phyloP scores from a whole-genome alignment of 2,113 vertebrate genomes.

The Hemichromis elongatus region DNA sequence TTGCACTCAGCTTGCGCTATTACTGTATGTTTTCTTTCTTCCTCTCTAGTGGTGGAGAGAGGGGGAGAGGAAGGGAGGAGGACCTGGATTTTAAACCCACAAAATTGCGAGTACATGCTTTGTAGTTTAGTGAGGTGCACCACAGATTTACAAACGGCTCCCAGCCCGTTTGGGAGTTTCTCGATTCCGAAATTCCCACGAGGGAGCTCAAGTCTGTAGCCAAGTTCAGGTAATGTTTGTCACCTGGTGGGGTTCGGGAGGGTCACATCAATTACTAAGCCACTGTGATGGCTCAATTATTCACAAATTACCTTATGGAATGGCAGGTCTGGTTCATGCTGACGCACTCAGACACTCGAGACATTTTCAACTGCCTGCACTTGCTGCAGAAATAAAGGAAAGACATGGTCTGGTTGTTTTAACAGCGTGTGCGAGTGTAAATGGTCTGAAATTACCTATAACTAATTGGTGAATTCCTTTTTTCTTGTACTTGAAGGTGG shows the following conservation, averaged over 20 bases:
- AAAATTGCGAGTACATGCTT: constrained; percentile 2
- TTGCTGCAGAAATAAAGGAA: not conserved
- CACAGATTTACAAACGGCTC: not conserved
- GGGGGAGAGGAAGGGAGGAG: constrained; percentile 24
- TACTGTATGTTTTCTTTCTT: not conserved
- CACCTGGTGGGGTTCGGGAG: not conserved
- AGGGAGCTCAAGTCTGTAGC: not conserved
- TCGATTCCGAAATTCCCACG: not conserved
- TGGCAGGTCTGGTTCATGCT: not conserved
- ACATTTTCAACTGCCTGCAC: not conserved
- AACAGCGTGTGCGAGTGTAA: rapidly evolving
- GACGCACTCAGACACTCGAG: not conserved
- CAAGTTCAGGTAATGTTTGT: not conserved
- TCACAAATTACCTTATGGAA: not conserved
- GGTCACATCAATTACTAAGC: not conserved
- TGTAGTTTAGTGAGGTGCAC: constrained; percentile 1
- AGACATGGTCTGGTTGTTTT: not conserved
- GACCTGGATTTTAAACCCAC: constrained; percentile 1
- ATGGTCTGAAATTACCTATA: not conserved
- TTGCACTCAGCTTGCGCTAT: not conserved
- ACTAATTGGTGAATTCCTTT: not conserved
- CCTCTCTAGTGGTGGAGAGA: constrained; percentile 8
- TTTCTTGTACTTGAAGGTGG: not conserved
- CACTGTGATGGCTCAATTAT: not conserved
- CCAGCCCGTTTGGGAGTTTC: not conserved